Evolutionary conservation across 2,113 vertebrate species (phyloP).

Genomic region (Mustelus asterias): DNA sequence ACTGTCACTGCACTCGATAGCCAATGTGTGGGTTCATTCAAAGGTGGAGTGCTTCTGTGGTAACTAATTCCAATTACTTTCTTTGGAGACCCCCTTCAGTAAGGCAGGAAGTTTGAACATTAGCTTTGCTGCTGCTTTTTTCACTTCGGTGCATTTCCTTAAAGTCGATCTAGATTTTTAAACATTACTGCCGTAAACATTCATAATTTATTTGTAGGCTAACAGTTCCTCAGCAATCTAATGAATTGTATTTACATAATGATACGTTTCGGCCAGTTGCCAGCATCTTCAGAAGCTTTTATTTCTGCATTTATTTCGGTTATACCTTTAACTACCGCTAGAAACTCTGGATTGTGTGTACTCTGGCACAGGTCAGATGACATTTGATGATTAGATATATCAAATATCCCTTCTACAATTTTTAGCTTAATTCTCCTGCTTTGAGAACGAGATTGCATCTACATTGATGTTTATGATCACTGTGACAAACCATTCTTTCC

Average conservation of each 20-base stretch:
- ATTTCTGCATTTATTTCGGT: neutral
- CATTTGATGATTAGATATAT: neutral
- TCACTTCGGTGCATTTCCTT: neutral
- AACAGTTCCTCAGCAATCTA: neutral
- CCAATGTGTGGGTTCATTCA: neutral
- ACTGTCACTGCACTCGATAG: neutral
- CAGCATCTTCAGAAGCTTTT: neutral
- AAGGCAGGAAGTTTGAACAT: neutral
- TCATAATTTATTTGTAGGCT: neutral
- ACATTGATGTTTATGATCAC: neutral
- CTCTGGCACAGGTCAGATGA: neutral
- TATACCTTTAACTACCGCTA: neutral
- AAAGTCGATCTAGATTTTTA: neutral
- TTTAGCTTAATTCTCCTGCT: neutral
- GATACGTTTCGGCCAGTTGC: neutral
- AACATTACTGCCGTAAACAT: neutral
- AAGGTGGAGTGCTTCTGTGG: neutral
- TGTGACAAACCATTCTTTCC: neutral
- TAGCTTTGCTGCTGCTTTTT: neutral
- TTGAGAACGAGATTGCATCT: neutral
- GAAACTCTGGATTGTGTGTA: neutral
- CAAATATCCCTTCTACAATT: neutral
- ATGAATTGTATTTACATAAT: neutral
- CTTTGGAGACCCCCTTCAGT: neutral
- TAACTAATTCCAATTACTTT: neutral